Evolutionary conservation across 1,140 invertebrate genomes (phyloP).

Genomic region (Bicyclus anynana): DNA sequence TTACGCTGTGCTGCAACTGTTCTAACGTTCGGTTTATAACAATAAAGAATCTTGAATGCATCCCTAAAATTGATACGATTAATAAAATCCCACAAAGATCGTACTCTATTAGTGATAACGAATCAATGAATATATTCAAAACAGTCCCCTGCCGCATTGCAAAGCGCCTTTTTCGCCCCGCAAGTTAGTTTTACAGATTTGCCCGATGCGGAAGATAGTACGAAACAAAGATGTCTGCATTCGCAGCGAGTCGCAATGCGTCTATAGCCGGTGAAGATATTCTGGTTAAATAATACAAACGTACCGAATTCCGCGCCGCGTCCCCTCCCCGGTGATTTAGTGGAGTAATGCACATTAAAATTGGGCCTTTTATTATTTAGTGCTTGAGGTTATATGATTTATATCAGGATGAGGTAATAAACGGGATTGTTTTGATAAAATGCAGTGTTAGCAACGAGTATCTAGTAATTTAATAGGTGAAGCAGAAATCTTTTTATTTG

Average conservation of each 20-base stretch:
- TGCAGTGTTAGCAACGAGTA: no score
- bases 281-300: slow-evolving; percentile 8
- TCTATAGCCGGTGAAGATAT: slow-evolving; percentile 19
- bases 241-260: slow-evolving; percentile 30
- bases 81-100: no score
- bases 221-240: slow-evolving; percentile 34
- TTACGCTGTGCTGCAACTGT: no score
- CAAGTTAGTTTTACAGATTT: slow-evolving; percentile 25
- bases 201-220: slow-evolving; percentile 28
- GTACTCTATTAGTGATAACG: no score
- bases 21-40: no score
- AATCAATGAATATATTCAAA: no score
- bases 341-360: slow-evolving; percentile 1
- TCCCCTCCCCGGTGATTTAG: background rate
- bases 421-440: background rate
- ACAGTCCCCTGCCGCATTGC: background rate
- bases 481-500: no score
- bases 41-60: no score
- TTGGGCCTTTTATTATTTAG: slow-evolving; percentile 1
- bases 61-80: no score
- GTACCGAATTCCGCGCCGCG: slow-evolving; percentile 1
- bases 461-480: no score
- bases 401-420: background rate
- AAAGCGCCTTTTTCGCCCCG: background rate
- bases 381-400: background rate